phyloP scores from a whole-genome alignment of 2,888 invertebrate species.

The Barypeithes pellucidus region DNA sequence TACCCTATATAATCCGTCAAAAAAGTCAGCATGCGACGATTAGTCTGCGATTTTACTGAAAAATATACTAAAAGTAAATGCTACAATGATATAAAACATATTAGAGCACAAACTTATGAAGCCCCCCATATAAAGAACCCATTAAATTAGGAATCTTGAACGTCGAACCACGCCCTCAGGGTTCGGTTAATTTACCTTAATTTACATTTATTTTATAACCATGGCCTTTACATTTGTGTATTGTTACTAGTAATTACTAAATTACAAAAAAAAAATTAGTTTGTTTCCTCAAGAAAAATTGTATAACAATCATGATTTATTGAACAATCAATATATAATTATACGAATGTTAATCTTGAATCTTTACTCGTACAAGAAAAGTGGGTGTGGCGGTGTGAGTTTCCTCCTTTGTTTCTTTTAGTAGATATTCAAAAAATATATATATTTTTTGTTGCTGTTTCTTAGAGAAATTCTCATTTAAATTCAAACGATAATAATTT shows the following conservation, averaged over 20 bases:
- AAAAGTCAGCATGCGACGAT: no score
- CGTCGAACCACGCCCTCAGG: background rate
- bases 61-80: background rate
- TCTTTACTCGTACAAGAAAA: background rate
- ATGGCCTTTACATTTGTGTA: slow-evolving; percentile 8
- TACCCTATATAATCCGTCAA: no score
- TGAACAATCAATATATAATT: background rate
- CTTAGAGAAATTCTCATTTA: background rate
- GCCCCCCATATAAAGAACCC: background rate
- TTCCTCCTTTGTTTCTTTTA: no score
- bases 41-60: background rate
- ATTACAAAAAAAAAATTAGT: background rate
- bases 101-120: no score
- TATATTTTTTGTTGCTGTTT: background rate
- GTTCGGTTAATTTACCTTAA: slow-evolving; percentile 18
- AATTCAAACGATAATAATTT: background rate
- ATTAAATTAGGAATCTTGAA: background rate
- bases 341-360: background rate
- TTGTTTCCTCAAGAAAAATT: slow-evolving; percentile 1
- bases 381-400: no score
- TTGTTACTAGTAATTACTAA: background rate
- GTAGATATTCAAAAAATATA: no score
- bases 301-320: slow-evolving; percentile 1
- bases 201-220: slow-evolving; percentile 10
- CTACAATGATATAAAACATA: no score